Conservation (phyloP, 2,797 vertebrate genomes). For the Chrosomus eos region DNA sequence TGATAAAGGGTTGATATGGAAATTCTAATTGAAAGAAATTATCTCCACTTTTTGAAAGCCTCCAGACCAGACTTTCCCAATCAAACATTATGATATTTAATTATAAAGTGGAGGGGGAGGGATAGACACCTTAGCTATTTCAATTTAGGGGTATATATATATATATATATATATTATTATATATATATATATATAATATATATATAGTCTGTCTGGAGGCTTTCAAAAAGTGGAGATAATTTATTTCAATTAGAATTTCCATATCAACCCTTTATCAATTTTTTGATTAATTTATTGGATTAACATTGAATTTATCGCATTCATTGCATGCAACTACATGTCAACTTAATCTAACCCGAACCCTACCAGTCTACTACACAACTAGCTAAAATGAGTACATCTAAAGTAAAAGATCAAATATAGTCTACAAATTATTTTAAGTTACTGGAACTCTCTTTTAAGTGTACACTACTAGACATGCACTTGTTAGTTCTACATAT, state of each 20-base stretch:
- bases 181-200: no score
- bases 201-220: not conserved
- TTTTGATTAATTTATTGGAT: not conserved
- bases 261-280: conserved; percentile 28
- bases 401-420: no score
- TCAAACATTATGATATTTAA: not conserved
- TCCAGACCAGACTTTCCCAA: not conserved
- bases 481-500: no score
- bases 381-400: no score
- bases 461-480: no score
- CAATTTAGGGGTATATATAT: not conserved
- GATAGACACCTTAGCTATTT: not conserved
- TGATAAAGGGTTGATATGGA: conserved; percentile 23
- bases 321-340: no score
- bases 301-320: no score
- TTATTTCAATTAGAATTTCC: conserved; percentile 3
- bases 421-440: no score
- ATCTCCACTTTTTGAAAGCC: conserved; percentile 8
- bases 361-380: no score
- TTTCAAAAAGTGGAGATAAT: conserved; percentile 11
- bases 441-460: no score
- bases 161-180: no score
- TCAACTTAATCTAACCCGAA: no score
- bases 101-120: not conserved
- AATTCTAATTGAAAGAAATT: conserved; percentile 3